phyloP scores from a whole-genome alignment of 2,888 invertebrate genomes.

The Himalopsyche kuldschensis region DNA sequence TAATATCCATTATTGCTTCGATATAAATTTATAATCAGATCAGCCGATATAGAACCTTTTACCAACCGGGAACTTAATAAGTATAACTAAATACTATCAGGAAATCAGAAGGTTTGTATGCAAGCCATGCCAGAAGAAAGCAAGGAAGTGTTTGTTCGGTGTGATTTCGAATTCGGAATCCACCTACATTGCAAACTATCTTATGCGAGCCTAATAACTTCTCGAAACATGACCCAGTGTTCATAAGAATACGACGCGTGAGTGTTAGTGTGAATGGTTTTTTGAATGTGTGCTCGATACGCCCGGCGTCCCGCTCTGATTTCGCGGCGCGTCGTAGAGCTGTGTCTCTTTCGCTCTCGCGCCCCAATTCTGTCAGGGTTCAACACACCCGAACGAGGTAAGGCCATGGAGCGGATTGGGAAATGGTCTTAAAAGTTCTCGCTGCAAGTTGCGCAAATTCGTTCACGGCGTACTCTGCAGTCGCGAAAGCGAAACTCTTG shows the following conservation, averaged over 20 bases:
- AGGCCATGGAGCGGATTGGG: conserved; percentile 56
- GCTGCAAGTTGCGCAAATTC: conserved; percentile 24
- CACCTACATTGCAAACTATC: background rate
- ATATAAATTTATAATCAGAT: too few species aligned
- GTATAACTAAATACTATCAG: background rate
- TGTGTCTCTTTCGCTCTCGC: conserved; percentile 19
- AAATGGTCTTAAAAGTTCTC: conserved; percentile 28
- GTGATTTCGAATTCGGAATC: background rate
- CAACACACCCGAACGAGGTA: conserved; percentile 62
- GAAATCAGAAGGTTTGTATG: background rate
- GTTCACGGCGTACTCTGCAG: background rate
- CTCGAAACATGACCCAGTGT: background rate
- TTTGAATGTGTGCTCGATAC: background rate
- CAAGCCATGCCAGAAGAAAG: background rate
- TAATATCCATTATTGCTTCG: too few species aligned
- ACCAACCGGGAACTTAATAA: too few species aligned
- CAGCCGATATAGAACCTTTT: too few species aligned
- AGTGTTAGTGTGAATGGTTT: background rate
- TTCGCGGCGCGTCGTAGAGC: background rate
- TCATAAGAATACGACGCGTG: background rate
- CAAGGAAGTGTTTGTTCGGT: background rate
- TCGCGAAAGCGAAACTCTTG: background rate
- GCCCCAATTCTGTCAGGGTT: conserved; percentile 59
- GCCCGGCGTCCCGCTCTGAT: background rate
- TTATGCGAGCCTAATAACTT: background rate